Evolutionary conservation across 2,113 vertebrate genomes (phyloP), one percentile per base, ranked within the genome.

Genomic region (Neotragus moschatus): DNA sequence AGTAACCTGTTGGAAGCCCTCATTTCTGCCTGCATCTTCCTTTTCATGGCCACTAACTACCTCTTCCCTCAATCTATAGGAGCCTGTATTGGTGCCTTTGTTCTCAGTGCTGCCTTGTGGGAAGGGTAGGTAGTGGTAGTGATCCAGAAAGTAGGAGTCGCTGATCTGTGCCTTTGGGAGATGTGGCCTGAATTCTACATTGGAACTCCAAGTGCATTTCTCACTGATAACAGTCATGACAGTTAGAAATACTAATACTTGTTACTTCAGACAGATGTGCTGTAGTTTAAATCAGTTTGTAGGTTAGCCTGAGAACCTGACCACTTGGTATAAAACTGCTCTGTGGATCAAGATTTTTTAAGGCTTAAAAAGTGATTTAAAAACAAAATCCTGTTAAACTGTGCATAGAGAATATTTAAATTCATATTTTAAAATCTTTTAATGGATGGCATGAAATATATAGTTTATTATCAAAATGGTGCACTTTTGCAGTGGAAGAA

Each of bases 301-400:
- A 84, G 17, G 15, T 73, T 95, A 90, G 66, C 51, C 8, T 45
- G 82, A 90, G 58, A 96, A 94, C 19, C n/a, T 43, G 25, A 91
- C 21, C 16, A 45, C 73, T 93, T 91, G 36, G 26, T 94, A 25
- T 66, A 58, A 47, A 96, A 93, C 15, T 80, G 12, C 14, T 86
- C 25, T 90, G 39, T 97, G 84, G 75, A 66, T 26, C 5, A 75
- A 96, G 58, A 91, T 30, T 47, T 92, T 94, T 39, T 56, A n/a
- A 92, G 47, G 14, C 60, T 95, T 43, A 61, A 55, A 17, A 84
- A 88, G 30, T 94, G 87, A 81, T 88, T 93, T 92, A 49, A 60
- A 96, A 85, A 45, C 91, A 39, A 96, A 95, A 88, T 75, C n/a
- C 14, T 91, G 3, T 95, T 97, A 53, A 80, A 47, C n/a, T 88